Percentiles rank a stretch among this genome's conserved stretches.
These are phyloP conservation scores for Phalloptychus januarius DNA, from an alignment of 2,797 vertebrate genomes.

Conservation along the genomic window DNA sequence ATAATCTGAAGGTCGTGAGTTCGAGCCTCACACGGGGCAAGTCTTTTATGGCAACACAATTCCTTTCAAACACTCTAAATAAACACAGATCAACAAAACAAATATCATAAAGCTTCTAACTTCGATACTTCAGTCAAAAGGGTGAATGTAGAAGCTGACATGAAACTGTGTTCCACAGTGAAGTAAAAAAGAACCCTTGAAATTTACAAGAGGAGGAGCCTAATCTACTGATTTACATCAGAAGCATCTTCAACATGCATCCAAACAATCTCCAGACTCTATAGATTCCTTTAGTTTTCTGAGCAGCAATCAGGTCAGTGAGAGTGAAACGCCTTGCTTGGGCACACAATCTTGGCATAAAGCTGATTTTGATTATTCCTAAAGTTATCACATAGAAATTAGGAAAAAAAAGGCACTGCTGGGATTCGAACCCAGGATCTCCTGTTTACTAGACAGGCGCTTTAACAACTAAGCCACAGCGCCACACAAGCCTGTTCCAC, in stretches of 20 bases:
- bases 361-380: background rate
- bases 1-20: conserved; percentile 70
- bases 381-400: background rate
- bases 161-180: background rate
- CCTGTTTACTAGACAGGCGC: conserved; percentile 2
- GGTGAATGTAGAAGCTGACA: background rate
- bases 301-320: background rate
- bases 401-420: background rate
- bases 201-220: background rate
- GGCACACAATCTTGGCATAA: background rate
- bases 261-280: background rate
- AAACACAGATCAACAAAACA: background rate
- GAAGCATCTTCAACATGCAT: background rate
- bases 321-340: background rate
- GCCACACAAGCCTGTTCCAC: background rate
- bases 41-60: background rate
- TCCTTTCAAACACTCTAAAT: background rate
- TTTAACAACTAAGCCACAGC: conserved; percentile 11
- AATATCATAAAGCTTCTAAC: background rate
- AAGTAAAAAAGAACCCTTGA: background rate
- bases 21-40: conserved; percentile 69
- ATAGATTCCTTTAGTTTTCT: background rate
- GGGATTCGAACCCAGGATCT: conserved; percentile 23
- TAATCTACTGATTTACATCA: background rate
- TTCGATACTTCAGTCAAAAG: background rate